Evolutionary conservation across 2,113 vertebrate genomes (phyloP).

Genomic region (Quiscalus mexicanus): DNA sequence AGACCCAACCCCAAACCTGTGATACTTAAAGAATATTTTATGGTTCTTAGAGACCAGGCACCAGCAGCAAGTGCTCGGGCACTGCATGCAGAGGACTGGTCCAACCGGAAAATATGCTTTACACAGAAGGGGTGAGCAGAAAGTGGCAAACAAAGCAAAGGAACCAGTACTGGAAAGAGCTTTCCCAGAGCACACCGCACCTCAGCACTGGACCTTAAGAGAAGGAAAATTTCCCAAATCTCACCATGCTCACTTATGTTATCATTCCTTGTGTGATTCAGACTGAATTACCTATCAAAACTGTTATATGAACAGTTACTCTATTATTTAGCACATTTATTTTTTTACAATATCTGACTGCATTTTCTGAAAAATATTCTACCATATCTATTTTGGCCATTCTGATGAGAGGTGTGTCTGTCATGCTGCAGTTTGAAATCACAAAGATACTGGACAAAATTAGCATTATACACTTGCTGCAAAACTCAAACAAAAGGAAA

Average conservation of each 20-base stretch:
- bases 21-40: background rate
- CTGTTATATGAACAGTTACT: background rate
- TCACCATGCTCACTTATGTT: background rate
- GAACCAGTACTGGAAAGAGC: background rate
- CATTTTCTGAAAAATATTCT: background rate
- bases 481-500: background rate
- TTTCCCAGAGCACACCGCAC: background rate
- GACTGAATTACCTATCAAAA: background rate
- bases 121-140: background rate
- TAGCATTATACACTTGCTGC: background rate
- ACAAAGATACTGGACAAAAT: background rate
- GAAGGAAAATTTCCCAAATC: background rate
- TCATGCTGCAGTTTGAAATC: background rate
- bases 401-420: background rate
- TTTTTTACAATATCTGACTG: background rate
- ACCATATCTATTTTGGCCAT: background rate
- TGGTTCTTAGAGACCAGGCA: background rate
- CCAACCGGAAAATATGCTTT: background rate
- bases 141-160: background rate
- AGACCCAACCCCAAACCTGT: fast-evolving
- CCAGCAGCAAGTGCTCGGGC: background rate
- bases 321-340: background rate
- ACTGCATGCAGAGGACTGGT: background rate
- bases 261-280: background rate
- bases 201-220: background rate